Evolutionary conservation across 2,113 vertebrate species (phyloP).

Genomic region (Guaruba guarouba): DNA sequence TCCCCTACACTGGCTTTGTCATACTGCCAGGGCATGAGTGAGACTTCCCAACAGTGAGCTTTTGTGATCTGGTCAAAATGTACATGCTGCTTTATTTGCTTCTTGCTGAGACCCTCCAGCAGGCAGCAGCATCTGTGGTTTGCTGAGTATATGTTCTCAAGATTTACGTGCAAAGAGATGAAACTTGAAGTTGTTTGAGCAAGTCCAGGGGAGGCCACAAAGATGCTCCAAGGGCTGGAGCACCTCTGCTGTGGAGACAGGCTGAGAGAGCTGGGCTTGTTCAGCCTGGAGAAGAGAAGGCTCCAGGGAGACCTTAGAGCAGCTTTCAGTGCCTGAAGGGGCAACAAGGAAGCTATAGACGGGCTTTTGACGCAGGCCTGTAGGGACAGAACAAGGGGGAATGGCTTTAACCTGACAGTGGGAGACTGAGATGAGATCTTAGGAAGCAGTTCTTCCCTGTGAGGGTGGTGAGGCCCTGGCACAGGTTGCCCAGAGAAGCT

Average conservation of each 20-base stretch:
- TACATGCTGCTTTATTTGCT: neutral
- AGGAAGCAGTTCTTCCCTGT: neutral
- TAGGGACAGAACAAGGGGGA: neutral
- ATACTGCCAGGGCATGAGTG: neutral
- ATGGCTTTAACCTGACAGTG: fast-evolving
- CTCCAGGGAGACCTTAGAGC: neutral
- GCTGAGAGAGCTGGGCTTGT: neutral
- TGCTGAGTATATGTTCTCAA: neutral
- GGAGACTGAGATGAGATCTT: neutral
- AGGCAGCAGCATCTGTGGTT: neutral
- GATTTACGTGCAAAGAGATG: neutral
- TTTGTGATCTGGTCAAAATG: neutral
- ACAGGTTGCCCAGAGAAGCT: neutral
- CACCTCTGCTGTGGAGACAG: neutral
- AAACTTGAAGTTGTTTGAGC: neutral
- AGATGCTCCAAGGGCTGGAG: neutral
- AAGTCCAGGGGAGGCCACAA: neutral
- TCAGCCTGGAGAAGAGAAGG: neutral
- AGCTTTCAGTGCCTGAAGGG: neutral
- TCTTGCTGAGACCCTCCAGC: neutral
- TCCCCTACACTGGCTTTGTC: neutral
- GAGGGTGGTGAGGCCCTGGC: neutral
- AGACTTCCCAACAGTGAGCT: neutral
- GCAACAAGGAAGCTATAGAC: neutral
- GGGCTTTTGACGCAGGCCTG: fast-evolving